phyloP scores from a whole-genome alignment of 2,888 invertebrate species.

The Psococerastis gibbosa region DNA sequence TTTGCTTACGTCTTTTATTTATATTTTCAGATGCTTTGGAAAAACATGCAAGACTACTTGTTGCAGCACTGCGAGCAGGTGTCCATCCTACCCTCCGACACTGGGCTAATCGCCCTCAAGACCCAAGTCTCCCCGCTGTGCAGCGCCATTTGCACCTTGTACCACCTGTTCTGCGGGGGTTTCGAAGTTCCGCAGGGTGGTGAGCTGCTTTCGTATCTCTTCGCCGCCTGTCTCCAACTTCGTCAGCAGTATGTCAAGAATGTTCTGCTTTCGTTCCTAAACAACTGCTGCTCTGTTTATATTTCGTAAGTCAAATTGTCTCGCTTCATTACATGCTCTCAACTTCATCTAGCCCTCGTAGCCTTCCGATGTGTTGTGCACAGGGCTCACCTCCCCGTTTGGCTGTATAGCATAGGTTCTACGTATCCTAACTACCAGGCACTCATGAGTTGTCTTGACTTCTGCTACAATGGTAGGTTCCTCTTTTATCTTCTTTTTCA shows the following conservation, averaged over 20 bases:
- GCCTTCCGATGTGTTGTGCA: background rate
- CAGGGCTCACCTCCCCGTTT: too few species aligned
- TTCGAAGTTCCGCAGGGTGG: background rate
- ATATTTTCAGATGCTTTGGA: constrained; percentile 1
- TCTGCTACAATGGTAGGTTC: too few species aligned
- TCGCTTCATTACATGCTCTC: background rate
- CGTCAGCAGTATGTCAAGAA: background rate
- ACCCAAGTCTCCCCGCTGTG: background rate
- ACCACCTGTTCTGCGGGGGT: background rate
- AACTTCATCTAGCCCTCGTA: background rate
- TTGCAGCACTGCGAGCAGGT: background rate
- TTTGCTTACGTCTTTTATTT: background rate
- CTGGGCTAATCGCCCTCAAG: background rate
- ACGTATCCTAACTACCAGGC: too few species aligned
- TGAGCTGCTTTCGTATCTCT: constrained; percentile 1
- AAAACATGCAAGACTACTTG: background rate
- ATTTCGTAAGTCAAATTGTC: background rate
- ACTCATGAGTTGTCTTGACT: too few species aligned
- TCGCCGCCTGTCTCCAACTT: background rate
- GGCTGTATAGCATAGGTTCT: too few species aligned
- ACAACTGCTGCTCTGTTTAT: background rate
- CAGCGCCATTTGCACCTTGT: background rate
- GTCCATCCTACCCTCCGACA: background rate
- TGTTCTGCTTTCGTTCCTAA: background rate
- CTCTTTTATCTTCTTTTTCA: too few species aligned